These are phyloP conservation scores for Albula glossodonta DNA, from an alignment of 2,113 vertebrate genomes.

Conservation along the genomic window DNA sequence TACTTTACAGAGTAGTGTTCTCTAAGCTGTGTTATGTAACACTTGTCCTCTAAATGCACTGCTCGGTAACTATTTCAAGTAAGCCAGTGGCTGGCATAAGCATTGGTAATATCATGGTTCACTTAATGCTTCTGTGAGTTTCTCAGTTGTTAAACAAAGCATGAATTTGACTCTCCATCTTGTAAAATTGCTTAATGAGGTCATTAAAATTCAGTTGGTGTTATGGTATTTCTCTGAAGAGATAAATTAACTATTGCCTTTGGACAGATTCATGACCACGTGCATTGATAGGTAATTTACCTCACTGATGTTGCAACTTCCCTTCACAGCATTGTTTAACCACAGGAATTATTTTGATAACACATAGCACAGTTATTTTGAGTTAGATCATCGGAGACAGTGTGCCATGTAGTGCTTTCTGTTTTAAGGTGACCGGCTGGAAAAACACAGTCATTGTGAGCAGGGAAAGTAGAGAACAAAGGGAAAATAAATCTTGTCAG, in stretches of 20 bases:
- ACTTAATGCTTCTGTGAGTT: background rate
- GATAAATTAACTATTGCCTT: background rate
- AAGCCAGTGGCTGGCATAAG: background rate
- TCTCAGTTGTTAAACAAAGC: background rate
- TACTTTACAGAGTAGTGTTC: background rate
- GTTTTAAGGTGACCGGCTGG: conserved; percentile 20
- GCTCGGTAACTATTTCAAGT: background rate
- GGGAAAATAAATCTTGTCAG: conserved; percentile 16
- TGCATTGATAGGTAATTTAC: background rate
- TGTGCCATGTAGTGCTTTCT: conserved; percentile 7
- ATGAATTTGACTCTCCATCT: background rate
- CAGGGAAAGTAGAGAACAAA: conserved; percentile 25
- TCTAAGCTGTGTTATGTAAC: background rate
- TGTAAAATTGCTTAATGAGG: background rate
- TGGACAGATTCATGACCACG: background rate
- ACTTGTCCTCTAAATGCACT: background rate
- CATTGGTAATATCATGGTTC: background rate
- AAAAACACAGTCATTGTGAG: conserved; percentile 22
- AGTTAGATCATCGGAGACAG: conserved; percentile 15
- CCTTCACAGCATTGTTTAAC: background rate
- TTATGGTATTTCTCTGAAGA: background rate
- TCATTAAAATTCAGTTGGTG: background rate
- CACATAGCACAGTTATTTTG: background rate
- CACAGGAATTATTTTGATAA: background rate
- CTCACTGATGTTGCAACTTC: background rate